Conservation (phyloP, 2,113 vertebrate species). For the Microtus richardsoni region DNA sequence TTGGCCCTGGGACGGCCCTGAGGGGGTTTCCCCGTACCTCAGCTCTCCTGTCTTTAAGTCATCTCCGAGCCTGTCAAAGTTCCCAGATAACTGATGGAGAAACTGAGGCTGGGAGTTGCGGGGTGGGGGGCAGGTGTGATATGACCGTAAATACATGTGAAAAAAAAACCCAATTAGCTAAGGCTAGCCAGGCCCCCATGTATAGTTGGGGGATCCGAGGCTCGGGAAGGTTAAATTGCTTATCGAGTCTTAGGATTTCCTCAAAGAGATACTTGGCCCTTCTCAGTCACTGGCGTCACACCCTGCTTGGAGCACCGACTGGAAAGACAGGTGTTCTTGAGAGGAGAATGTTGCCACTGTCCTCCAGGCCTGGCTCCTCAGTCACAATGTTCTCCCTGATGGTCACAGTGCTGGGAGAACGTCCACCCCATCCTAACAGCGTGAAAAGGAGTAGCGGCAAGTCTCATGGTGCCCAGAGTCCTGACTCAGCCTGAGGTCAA, state of each 20-base stretch:
- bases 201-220: neutral
- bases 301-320: neutral
- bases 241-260: neutral
- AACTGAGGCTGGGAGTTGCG: neutral
- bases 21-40: slow-evolving; percentile 55
- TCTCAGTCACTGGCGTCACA: neutral
- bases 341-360: neutral
- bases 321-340: accelerated
- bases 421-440: neutral
- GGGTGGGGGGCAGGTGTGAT: too few species aligned
- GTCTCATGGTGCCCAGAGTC: neutral
- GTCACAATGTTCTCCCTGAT: neutral
- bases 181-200: neutral
- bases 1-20: slow-evolving; percentile 49
- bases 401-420: neutral
- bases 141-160: neutral
- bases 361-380: neutral
- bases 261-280: neutral
- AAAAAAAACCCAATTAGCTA: neutral
- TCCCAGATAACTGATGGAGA: neutral
- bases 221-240: neutral
- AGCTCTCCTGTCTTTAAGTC: neutral
- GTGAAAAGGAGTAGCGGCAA: neutral
- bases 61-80: neutral
- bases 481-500: neutral